Evolutionary conservation across 2,888 invertebrate species (phyloP), one percentile per base, ranked within the genome.

Genomic region (Piscicola geometra): DNA sequence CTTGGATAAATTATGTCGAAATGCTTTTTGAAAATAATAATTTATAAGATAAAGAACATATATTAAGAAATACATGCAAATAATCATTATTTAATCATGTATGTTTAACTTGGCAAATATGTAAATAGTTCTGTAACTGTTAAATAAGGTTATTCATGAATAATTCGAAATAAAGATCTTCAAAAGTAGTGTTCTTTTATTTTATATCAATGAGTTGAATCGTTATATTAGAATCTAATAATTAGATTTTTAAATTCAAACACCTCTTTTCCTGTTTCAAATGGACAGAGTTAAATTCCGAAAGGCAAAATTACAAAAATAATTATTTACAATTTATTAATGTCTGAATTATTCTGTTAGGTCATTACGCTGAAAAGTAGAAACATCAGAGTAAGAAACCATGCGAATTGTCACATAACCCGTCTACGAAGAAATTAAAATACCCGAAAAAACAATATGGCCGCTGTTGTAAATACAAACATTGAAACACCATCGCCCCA

Each of bases 401-500:
- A 56, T 56, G 60, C 3, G 25, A 18, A 25, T 21, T 15, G 5
- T 5, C 41, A 5, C 15, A 9, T 41, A 41, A 41, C 15, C 5
- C 60, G 60, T 56, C 5, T 18, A n/a, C 60, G 60, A 56, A 56
- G n/a, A 56, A 56, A 56, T 56, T 56, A 21, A 56, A 56, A 25
- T 56, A 56, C 60, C 3, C 60, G 21, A 56, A 56, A 56, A 21
- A 56, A 56, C 60, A 56, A 56, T 25, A 56, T 56, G 60, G 60
- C 60, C n/a, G n/a, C n/a, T 5, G 41, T 41, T 15, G 60, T 25
- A 56, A 18, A 56, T 56, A 56, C 60, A 56, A 56, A 56, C 60
- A 56, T 56, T 56, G 60, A 56, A 5, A 56, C 12, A n/a, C 25
- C 15, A 56, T 25, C 3, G 25, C n/a, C n/a, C 9, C 5, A n/a